Evolutionary conservation across 2,113 vertebrate species (phyloP), one percentile per base, ranked within the genome.

Genomic region (Daboia siamensis): DNA sequence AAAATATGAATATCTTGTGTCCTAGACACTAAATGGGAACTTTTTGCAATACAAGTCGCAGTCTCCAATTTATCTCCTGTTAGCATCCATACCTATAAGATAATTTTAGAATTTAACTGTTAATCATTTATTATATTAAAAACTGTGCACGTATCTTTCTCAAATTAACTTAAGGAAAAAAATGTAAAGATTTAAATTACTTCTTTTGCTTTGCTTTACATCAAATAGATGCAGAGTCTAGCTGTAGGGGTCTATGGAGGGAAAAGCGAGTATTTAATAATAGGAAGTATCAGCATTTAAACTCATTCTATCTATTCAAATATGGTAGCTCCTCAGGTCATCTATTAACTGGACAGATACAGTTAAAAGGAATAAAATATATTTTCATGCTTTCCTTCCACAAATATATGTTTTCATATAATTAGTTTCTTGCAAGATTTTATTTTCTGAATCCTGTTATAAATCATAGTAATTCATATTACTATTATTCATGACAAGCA

Each of bases 21-120:
- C 87, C 99, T 98, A 52, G 98, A 99, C 39, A 99, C 99, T 95
- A 99, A 96, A 57, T 99, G 99, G 74, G 99, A 99, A 95, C 99
- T 99, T 96, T 99, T 99, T 0, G 99, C 99, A 85, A 99, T 99
- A 96, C 99, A 99, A 0, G 99, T 99, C 0, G 99, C 99, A 0
- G 99, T 99, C 96, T 99, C 99, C 0, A 99, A 97, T 93, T 99
- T 99, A 96, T 99, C 99, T 15, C 99, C 99, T 0, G 99, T 99
- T 94, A 99, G 96, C 99, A 99, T 99, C 99, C 99, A 99, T 95
- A 99, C 98, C 98, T 99, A 94, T 46, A 96, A 96, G 57, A 92
- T 2, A 96, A 96, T 1, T 0, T 12, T 26, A 20, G 52, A 88
- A 91, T 11, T 94, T 33, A 6, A 13, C 3, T 92, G 33, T 64